Conservation (phyloP, 2,888 invertebrate genomes). For the Drosophila mercatorum region DNA sequence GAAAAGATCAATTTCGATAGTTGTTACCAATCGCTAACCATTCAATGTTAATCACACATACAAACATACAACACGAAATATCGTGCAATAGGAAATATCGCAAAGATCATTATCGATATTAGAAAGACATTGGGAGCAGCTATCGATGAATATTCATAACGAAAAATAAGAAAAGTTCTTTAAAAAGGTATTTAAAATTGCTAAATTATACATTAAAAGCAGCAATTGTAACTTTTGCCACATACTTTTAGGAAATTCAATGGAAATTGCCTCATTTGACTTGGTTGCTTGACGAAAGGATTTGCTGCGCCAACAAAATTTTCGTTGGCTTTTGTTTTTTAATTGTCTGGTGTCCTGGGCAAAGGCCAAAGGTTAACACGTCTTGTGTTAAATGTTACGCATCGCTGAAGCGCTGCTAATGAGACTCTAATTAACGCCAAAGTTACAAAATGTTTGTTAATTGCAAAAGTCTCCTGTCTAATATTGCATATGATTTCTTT, state of each 20-base stretch:
- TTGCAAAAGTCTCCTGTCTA: slow-evolving; percentile 31
- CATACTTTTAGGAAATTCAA: neutral
- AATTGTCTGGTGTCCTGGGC: slow-evolving; percentile 53
- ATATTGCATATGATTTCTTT: neutral
- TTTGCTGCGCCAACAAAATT: slow-evolving; percentile 11
- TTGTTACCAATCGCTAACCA: neutral
- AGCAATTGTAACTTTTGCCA: neutral
- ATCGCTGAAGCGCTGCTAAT: slow-evolving; percentile 62
- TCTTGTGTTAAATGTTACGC: slow-evolving; percentile 51
- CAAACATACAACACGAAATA: too few species aligned
- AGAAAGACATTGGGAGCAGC: neutral
- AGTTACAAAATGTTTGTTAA: slow-evolving; percentile 64
- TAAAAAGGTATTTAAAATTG: neutral
- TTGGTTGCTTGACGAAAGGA: slow-evolving; percentile 17
- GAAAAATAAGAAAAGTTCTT: neutral
- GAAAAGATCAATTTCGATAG: neutral
- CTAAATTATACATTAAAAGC: too few species aligned
- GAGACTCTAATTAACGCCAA: slow-evolving; percentile 63
- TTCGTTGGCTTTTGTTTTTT: slow-evolving; percentile 24
- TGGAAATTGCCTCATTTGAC: neutral
- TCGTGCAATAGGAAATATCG: neutral
- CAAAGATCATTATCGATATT: neutral
- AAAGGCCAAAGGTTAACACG: slow-evolving; percentile 30
- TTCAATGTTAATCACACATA: too few species aligned
- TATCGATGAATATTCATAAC: neutral